Evolutionary conservation across 2,797 vertebrate species (phyloP).

Genomic region (Phylloscopus collybita): DNA sequence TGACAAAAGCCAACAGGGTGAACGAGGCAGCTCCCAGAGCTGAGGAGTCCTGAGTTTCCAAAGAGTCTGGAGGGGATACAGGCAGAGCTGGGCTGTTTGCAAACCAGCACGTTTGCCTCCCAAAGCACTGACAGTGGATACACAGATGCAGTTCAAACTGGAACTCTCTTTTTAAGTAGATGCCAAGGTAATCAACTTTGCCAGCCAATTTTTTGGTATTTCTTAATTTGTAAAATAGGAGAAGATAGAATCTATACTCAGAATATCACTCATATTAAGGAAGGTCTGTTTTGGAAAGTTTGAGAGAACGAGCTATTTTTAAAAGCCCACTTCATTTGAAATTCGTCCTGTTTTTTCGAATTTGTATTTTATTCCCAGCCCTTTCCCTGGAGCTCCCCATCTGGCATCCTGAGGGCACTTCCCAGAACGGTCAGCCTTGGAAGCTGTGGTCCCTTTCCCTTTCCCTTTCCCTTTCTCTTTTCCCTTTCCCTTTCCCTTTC

Average conservation of each 20-base stretch:
- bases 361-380: background rate
- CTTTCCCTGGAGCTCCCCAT: background rate
- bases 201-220: slow-evolving; percentile 21
- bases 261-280: slow-evolving; percentile 2
- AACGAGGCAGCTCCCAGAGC: background rate
- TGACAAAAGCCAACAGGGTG: background rate
- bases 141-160: background rate
- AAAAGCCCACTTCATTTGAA: background rate
- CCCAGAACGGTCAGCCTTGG: background rate
- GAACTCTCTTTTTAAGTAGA: slow-evolving; percentile 46
- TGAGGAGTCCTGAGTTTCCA: background rate
- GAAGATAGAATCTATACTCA: slow-evolving; percentile 6
- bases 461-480: no score
- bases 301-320: slow-evolving; percentile 33
- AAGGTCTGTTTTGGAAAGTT: slow-evolving; percentile 22
- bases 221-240: slow-evolving; percentile 30
- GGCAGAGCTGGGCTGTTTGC: background rate
- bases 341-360: background rate
- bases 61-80: background rate
- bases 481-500: no score
- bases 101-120: slow-evolving; percentile 20
- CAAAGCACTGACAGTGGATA: slow-evolving; percentile 10
- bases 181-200: slow-evolving; percentile 37
- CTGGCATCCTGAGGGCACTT: background rate
- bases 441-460: background rate